Conservation (phyloP, 2,888 invertebrate genomes). For the Siphlonurus alternatus region DNA sequence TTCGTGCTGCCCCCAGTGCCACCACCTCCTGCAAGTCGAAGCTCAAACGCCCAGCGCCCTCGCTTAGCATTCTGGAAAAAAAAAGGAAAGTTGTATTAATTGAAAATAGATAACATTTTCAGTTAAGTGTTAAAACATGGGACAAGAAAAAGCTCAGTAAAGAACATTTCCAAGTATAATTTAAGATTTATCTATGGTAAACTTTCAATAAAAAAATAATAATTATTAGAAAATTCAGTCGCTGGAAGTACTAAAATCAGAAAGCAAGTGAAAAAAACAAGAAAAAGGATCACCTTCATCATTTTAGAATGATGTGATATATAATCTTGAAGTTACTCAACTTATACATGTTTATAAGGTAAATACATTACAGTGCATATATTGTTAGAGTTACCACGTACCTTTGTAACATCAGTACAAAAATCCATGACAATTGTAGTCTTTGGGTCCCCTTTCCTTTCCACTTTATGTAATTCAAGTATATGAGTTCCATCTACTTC, state of each 20-base stretch:
- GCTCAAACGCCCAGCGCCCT: conserved; percentile 71
- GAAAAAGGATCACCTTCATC: too few relatives aligned
- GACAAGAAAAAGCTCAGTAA: conserved; percentile 11
- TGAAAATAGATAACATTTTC: background rate
- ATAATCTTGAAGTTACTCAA: too few relatives aligned
- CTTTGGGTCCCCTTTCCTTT: conserved; percentile 78
- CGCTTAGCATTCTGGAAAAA: conserved; percentile 56
- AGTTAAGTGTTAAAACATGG: conserved; percentile 9
- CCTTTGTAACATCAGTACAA: conserved; percentile 75
- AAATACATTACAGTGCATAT: too few relatives aligned
- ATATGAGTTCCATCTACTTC: conserved; percentile 85
- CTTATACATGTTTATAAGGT: too few relatives aligned
- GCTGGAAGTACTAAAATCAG: too few relatives aligned
- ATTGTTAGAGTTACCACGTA: conserved; percentile 24
- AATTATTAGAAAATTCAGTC: too few relatives aligned
- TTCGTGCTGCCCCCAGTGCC: background rate
- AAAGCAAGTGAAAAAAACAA: too few relatives aligned
- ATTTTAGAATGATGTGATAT: too few relatives aligned
- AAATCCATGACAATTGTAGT: conserved; percentile 87
- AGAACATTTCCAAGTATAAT: conserved; percentile 8
- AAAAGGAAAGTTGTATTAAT: conserved; percentile 2
- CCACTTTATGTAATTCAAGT: conserved; percentile 84
- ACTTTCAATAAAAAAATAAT: too few relatives aligned
- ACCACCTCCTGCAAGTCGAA: conserved; percentile 46
- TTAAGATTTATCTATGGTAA: conserved; percentile 9